Conservation (phyloP, 1,140 invertebrate species). For the Dendroctonus ponderosae region DNA sequence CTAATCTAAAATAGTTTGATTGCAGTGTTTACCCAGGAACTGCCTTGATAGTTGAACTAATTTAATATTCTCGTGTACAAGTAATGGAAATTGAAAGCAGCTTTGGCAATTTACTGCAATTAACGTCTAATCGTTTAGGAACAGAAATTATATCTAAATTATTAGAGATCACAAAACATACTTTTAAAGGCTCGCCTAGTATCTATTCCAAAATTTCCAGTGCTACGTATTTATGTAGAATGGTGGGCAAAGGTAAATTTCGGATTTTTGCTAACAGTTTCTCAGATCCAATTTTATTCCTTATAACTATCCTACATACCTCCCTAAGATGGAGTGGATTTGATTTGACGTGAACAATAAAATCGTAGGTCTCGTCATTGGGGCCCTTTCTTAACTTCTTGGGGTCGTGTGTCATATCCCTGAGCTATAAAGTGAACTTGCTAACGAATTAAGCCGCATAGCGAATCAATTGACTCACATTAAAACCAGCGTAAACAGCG, state of each 20-base stretch:
- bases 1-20: too few relatives aligned
- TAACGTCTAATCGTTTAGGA: too few relatives aligned
- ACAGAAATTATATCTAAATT: neutral
- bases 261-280: constrained; percentile 45
- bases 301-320: constrained; percentile 51
- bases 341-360: constrained; percentile 46
- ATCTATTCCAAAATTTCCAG: constrained; percentile 42
- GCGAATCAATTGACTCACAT: constrained; percentile 16
- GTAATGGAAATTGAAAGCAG: too few relatives aligned
- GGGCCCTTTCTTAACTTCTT: constrained; percentile 40
- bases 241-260: constrained; percentile 47
- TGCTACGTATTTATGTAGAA: constrained; percentile 44
- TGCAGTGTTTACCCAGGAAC: too few relatives aligned
- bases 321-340: constrained; percentile 54
- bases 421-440: constrained; percentile 22
- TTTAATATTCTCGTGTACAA: too few relatives aligned
- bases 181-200: neutral
- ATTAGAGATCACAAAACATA: constrained; percentile 9
- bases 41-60: too few relatives aligned
- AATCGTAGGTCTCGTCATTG: constrained; percentile 43
- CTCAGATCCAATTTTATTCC: constrained; percentile 43
- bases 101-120: too few relatives aligned
- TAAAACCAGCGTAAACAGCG: constrained; percentile 47
- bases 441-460: neutral
- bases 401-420: constrained; percentile 42